These are phyloP conservation scores for Periplaneta americana DNA, from an alignment of 1,140 invertebrate genomes.

Conservation along the genomic window DNA sequence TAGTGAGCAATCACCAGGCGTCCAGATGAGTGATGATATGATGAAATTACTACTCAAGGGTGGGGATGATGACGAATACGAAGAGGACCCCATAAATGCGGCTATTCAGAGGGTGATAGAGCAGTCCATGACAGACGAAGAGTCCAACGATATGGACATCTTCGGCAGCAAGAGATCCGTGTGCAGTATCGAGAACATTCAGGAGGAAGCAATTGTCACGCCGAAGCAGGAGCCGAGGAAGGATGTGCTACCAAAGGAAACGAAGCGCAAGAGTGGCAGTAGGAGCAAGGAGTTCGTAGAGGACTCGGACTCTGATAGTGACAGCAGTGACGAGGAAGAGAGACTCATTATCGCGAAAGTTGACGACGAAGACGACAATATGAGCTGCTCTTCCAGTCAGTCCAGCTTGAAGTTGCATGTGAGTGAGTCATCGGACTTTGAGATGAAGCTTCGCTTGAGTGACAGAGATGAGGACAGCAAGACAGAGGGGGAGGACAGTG, in stretches of 20 bases:
- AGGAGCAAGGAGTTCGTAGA: slow-evolving; percentile 21
- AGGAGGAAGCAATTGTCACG: neutral
- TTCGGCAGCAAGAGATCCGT: neutral
- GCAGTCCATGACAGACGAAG: slow-evolving; percentile 36
- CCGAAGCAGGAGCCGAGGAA: neutral
- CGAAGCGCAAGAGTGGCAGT: slow-evolving; percentile 17
- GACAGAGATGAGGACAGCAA: neutral
- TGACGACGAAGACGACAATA: slow-evolving; percentile 1
- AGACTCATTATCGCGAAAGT: slow-evolving; percentile 9
- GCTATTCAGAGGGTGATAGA: slow-evolving; percentile 40
- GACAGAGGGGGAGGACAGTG: slow-evolving; percentile 26
- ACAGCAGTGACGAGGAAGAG: slow-evolving; percentile 27
- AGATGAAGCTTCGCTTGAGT: neutral
- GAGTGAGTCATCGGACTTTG: neutral
- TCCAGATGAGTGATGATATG: neutral
- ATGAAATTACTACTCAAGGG: neutral
- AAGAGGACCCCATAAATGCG: slow-evolving; percentile 47
- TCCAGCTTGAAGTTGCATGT: neutral
- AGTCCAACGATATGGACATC: slow-evolving; percentile 34
- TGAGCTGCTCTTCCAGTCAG: neutral
- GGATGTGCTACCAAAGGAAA: slow-evolving; percentile 14
- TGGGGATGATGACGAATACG: slow-evolving; percentile 33
- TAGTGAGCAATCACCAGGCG: neutral
- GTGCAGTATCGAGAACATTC: neutral
- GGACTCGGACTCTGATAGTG: slow-evolving; percentile 19